phyloP scores from a whole-genome alignment of 2,113 vertebrate species.

The Zosterops japonicus region DNA sequence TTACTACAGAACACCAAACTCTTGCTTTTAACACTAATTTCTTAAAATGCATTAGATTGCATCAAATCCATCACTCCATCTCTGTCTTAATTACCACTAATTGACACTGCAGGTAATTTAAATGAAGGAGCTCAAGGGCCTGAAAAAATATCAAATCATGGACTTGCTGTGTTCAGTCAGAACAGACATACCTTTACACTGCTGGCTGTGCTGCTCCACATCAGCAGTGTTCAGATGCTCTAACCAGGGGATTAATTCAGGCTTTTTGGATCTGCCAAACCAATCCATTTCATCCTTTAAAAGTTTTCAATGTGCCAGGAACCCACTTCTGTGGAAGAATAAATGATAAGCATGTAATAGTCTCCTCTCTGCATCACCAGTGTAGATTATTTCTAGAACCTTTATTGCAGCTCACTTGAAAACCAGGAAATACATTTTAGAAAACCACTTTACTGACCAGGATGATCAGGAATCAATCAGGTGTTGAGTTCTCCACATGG shows the following conservation, averaged over 20 bases:
- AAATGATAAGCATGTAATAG: neutral
- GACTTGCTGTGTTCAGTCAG: neutral
- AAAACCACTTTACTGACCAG: neutral
- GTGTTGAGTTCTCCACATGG: neutral
- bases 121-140: neutral
- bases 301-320: neutral
- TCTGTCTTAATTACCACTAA: constrained; percentile 18
- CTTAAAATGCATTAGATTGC: neutral
- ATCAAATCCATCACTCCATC: neutral
- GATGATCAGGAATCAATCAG: constrained; percentile 25
- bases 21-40: neutral
- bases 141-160: neutral
- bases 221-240: neutral
- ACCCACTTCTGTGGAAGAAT: neutral
- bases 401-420: neutral
- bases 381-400: neutral
- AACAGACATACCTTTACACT: neutral
- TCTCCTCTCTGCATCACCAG: neutral
- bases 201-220: neutral
- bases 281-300: neutral
- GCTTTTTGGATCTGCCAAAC: neutral
- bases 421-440: constrained; percentile 3
- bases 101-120: neutral
- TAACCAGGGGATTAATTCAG: neutral
- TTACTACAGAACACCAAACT: neutral